Evolutionary conservation across 92 coral and sea anemone genomes (phyloP).

Genomic region (Virgularia gustaviana): DNA sequence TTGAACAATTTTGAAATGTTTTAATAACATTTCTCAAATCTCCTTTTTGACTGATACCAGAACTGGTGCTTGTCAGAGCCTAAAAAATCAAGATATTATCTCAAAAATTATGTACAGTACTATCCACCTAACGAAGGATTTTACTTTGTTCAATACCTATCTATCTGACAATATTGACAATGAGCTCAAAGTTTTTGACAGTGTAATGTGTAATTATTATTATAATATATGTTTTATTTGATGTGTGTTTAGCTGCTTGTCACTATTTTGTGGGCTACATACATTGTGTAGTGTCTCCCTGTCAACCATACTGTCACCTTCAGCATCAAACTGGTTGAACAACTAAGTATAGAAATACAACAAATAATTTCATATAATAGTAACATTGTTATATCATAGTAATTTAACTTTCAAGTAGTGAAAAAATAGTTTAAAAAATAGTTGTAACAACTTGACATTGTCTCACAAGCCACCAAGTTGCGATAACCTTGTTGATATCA

Average conservation of each 20-base stretch:
- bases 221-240: not conserved
- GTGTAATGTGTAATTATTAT: not conserved
- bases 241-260: not conserved
- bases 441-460: too few species aligned
- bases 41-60: conserved; percentile 76
- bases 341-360: conserved; percentile 51
- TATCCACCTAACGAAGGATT: not conserved
- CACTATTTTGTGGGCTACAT: not conserved
- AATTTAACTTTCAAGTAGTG: not conserved
- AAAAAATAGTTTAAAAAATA: not conserved
- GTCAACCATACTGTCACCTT: conserved; percentile 86
- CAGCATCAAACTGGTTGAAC: conserved; percentile 98
- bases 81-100: conserved; percentile 9
- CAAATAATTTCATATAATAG: not conserved
- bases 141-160: not conserved
- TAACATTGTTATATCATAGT: not conserved
- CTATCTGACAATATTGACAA: too few species aligned
- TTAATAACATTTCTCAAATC: conserved; percentile 76
- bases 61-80: conserved; percentile 76
- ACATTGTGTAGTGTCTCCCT: conserved; percentile 88
- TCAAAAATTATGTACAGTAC: not conserved
- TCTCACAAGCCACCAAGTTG: too few species aligned
- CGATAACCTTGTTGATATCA: too few species aligned
- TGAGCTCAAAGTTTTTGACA: not conserved
- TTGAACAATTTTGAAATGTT: conserved; percentile 74